Evolutionary conservation across 1,140 invertebrate genomes (phyloP).

Genomic region (Varroa destructor): DNA sequence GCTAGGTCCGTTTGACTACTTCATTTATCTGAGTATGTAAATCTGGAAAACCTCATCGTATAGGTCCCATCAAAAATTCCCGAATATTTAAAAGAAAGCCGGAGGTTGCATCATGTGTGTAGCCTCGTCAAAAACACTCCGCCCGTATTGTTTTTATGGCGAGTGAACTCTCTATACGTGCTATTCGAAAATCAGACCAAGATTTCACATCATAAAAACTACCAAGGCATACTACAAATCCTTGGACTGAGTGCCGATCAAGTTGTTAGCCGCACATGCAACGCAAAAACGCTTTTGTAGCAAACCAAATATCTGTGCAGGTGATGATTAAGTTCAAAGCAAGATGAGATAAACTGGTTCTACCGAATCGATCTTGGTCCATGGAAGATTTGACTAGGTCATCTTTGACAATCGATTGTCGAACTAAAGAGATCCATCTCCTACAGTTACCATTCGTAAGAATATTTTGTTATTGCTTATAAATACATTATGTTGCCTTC

Average conservation of each 20-base stretch:
- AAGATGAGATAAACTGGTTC: not conserved
- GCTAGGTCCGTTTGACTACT: not conserved
- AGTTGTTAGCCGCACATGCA: conserved; percentile 71
- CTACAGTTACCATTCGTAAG: not conserved
- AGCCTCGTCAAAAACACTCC: not conserved
- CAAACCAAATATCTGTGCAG: conserved; percentile 28
- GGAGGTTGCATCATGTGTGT: not conserved
- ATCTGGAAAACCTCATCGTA: not conserved
- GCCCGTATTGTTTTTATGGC: conserved; percentile 1
- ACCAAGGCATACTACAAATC: conserved; percentile 72
- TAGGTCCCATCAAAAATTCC: conserved; percentile 7
- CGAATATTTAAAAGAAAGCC: not conserved
- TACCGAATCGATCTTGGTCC: not conserved
- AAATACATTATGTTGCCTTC: no score
- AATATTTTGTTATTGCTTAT: not conserved
- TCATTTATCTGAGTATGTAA: no score
- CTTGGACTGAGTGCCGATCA: conserved; percentile 64
- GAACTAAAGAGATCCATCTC: not conserved
- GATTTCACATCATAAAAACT: conserved; percentile 44
- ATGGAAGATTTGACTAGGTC: not conserved
- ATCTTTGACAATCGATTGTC: not conserved
- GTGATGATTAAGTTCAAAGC: not conserved
- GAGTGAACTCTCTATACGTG: not conserved
- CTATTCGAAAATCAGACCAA: not conserved
- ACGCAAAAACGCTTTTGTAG: conserved; percentile 37